phyloP scores from a whole-genome alignment of 2,797 vertebrate genomes.

The Myotis daubentonii region DNA sequence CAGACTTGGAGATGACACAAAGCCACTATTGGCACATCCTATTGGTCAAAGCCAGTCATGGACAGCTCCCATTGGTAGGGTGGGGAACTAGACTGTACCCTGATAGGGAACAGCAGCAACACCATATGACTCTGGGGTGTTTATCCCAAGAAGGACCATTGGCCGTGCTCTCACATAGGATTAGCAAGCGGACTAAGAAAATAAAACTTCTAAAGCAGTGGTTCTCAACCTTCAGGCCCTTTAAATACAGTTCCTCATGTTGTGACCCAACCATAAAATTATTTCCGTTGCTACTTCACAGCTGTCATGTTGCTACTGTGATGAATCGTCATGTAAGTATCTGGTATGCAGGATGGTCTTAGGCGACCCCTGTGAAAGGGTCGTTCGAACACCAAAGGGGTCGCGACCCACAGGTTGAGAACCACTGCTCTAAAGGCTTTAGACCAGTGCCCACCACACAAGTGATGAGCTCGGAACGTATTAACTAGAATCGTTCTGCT shows the following conservation, averaged over 20 bases:
- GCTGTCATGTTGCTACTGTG: too few species aligned
- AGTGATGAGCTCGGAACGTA: background rate
- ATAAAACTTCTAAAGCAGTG: background rate
- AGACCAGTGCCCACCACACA: background rate
- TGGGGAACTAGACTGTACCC: background rate
- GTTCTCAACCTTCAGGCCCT: too few species aligned
- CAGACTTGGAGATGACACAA: background rate
- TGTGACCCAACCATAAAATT: background rate
- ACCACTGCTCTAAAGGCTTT: background rate
- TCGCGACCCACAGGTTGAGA: too few species aligned
- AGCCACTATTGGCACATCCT: background rate
- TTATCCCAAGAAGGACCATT: background rate
- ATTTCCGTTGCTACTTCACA: too few species aligned
- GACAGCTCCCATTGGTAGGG: background rate
- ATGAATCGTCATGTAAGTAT: too few species aligned
- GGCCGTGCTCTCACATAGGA: background rate
- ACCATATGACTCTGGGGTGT: background rate
- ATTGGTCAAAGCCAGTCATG: slow-evolving; percentile 2
- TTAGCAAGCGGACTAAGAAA: slow-evolving; percentile 22
- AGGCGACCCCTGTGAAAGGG: too few species aligned
- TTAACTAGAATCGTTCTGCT: background rate
- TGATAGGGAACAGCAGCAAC: background rate
- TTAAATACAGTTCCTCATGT: too few species aligned
- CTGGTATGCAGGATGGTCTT: too few species aligned
- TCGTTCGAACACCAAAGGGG: too few species aligned